Evolutionary conservation across 1,140 invertebrate species (phyloP).

Genomic region (Sinonovacula constricta): DNA sequence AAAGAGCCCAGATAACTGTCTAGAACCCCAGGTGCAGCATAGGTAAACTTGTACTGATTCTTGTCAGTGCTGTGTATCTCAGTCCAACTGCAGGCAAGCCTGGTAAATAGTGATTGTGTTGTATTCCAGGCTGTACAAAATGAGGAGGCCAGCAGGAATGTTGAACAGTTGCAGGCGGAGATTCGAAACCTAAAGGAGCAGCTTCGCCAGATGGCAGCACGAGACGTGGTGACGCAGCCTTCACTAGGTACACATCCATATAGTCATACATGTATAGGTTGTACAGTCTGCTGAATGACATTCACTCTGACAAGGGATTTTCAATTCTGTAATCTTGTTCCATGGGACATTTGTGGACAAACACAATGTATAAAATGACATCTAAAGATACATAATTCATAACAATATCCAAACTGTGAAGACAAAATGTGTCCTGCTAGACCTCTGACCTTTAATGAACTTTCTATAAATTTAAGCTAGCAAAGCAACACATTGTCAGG

Average conservation of each 20-base stretch:
- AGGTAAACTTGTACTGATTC: background rate
- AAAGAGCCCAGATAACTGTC: background rate
- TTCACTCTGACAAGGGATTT: background rate
- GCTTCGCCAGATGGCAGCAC: too few species aligned
- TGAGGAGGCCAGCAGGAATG: conserved; percentile 73
- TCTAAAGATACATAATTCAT: background rate
- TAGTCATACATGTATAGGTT: too few species aligned
- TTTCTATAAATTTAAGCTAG: too few species aligned
- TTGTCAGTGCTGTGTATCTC: background rate
- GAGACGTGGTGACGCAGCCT: too few species aligned
- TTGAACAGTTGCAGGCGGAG: conserved; percentile 68
- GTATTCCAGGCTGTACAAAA: conserved; percentile 72
- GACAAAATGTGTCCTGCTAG: too few species aligned
- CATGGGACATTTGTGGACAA: background rate
- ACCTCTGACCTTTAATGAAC: too few species aligned
- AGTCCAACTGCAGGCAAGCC: background rate
- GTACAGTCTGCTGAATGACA: background rate
- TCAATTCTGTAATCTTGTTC: too few species aligned
- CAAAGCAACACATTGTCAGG: too few species aligned
- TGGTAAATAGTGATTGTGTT: conserved; percentile 6
- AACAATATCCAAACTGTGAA: too few species aligned
- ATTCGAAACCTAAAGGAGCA: conserved; percentile 69
- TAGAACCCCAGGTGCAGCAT: background rate
- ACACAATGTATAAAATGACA: background rate
- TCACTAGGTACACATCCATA: background rate